Base-by-base conservation (phyloP, 2,888 invertebrate species). In the Pandemis corylana region DNA sequence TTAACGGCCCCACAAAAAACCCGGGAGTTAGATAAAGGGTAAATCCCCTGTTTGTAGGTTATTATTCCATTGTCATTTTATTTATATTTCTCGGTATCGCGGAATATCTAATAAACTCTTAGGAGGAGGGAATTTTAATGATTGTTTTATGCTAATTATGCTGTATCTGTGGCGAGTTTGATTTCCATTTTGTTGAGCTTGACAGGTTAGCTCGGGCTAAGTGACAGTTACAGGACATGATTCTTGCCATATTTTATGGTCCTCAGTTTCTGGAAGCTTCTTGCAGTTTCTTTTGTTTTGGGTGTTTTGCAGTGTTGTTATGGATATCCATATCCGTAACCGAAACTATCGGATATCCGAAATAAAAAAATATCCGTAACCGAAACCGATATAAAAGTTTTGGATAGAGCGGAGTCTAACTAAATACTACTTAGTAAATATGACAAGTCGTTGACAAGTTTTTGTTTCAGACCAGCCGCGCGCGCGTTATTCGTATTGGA, bases 1-100 rank as follows among this genome's bases (percentile, higher is more conserved):
- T 75, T 75, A 46, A 75, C 67, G 44, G 12, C 71, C 62, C 67
- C 67, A 71, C 75, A 75, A 75, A 75, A 75, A 75, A 62, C 67
- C 28, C 56, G 42, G 20, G 13, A 4, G 15, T 6, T 2, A 70
- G 69, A 72, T 69, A 76, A 74, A 70, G 75, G 75, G 67, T 63
- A 81, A 83, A 85, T 80, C 81, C 80, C 80, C 82, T 87, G 85
- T 89, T 86, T 87, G 85, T 81, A 82, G 83, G 87, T 88, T 91
- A 90, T 91, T 91, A 90, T 91, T 90, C 91, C 87, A 90, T 90
- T 92, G 91, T 92, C 89, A 89, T 92, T 90, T 92, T 93, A 91
- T 93, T 93, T 92, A 92, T 92, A 92, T 91, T 92, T 90, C 84
- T 80, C 84, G 90, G 90, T 92, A 92, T 92, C 90, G 81, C 73